Percentiles rank a stretch among this genome's conserved stretches.
Conservation (phyloP, 1,140 invertebrate genomes). For the Prorops nasuta region DNA sequence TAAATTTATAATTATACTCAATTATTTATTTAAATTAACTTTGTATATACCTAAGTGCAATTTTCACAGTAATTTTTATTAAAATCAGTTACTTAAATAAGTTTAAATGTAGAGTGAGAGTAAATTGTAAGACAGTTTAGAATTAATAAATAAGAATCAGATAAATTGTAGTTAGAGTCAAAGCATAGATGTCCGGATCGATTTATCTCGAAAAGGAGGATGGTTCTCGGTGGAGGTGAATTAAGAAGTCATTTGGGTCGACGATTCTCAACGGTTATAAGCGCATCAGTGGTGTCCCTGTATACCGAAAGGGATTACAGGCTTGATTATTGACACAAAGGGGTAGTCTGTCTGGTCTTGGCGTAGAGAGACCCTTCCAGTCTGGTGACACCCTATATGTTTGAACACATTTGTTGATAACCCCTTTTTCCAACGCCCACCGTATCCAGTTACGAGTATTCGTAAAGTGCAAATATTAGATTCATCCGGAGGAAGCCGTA, state of each 20-base stretch:
- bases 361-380: constrained; percentile 18
- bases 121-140: too few relatives aligned
- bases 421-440: constrained; percentile 40
- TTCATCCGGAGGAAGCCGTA: too few relatives aligned
- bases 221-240: constrained; percentile 15
- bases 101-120: too few relatives aligned
- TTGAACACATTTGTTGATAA: constrained; percentile 57
- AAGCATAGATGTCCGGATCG: too few relatives aligned
- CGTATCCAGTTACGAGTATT: constrained; percentile 44
- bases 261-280: constrained; percentile 46
- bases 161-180: too few relatives aligned
- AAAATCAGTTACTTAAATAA: too few relatives aligned
- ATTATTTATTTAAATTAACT: too few relatives aligned
- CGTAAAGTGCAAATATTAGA: constrained; percentile 28
- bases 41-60: too few relatives aligned
- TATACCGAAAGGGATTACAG: constrained; percentile 49
- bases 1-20: too few relatives aligned
- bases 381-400: constrained; percentile 50
- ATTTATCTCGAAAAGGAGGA: too few relatives aligned
- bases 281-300: constrained; percentile 34
- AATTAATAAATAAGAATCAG: too few relatives aligned
- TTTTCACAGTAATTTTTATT: too few relatives aligned
- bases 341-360: constrained; percentile 22
- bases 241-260: constrained; percentile 48
- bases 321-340: constrained; percentile 46